Evolutionary conservation across 2,113 vertebrate species (phyloP).

Genomic region (Pycnonotus jocosus): DNA sequence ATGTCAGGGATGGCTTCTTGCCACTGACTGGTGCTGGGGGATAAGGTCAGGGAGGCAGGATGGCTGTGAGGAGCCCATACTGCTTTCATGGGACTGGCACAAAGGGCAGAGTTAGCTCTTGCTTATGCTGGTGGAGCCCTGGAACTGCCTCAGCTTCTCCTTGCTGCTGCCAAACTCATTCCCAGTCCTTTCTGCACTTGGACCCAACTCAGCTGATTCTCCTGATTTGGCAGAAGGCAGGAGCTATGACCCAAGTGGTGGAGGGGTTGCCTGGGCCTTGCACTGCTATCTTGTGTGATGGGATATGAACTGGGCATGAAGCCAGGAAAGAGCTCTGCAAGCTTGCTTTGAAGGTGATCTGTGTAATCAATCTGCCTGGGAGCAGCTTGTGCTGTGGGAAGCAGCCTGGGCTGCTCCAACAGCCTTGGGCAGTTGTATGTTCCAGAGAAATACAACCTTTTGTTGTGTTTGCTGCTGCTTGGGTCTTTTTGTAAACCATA

Average conservation of each 20-base stretch:
- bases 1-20: neutral
- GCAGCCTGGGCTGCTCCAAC: neutral
- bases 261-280: neutral
- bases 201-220: neutral
- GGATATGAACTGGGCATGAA: neutral
- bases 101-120: neutral
- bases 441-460: neutral
- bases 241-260: neutral
- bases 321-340: neutral
- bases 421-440: neutral
- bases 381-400: neutral
- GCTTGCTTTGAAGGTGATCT: constrained; percentile 22
- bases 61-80: neutral
- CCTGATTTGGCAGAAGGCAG: neutral
- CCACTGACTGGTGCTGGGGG: neutral
- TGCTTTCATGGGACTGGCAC: neutral
- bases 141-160: neutral
- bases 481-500: neutral
- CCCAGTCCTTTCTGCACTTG: neutral
- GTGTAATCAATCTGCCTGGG: constrained; percentile 10
- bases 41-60: neutral
- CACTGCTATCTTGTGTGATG: neutral
- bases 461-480: neutral
- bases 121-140: neutral
- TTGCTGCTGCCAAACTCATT: neutral